Base-by-base conservation (phyloP, 2,888 invertebrate species). In the Smittia sp. region DNA sequence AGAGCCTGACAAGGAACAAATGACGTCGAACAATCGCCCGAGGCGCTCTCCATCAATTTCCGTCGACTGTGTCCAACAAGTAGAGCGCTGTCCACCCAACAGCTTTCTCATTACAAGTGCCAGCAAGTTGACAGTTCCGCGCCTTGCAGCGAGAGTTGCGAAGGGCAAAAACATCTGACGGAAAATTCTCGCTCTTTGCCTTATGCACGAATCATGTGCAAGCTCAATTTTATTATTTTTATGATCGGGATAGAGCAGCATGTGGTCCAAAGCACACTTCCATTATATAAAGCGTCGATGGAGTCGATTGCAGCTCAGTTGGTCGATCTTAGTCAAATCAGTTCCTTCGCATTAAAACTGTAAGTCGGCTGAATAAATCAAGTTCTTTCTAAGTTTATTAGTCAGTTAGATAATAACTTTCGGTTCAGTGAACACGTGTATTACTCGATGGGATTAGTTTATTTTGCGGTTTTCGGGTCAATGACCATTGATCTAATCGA, bases 191-290 rank as follows among this genome's bases (percentile, higher is more conserved):
- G n/a, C 67, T 67, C 11, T 15, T 3, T 67, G 7, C 39, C 27
- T 46, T 69, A 69, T 69, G 46, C 68, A 69, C 22, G 52, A 46
- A 46, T 67, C 67, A 39, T 69, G 68, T 69, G 68, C 68, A 46
- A 69, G 38, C 18, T 58, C 38, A 15, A 20, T 69, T 70, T 58
- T 62, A 62, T 72, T 18, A 52, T 52, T 67, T 66, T 67, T 67
- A 69, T 69, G 69, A 9, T 25, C 18, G 41, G 20, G 13, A 46
- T 13, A 41, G 22, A 24, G 4, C 39, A 67, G 41, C 39, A 41
- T 67, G 41, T 41, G 27, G 63, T 25, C 63, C 1, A 11, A 4
- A 58, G 22, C 6, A 27, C 15, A 27, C 6, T 22, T 72, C 38
- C 41, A 62, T 62, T 72, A 72, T 72, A 72, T 27, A 72, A 72